Evolutionary conservation across 2,113 vertebrate genomes (phyloP).

Genomic region (Brienomyrus longianalis): DNA sequence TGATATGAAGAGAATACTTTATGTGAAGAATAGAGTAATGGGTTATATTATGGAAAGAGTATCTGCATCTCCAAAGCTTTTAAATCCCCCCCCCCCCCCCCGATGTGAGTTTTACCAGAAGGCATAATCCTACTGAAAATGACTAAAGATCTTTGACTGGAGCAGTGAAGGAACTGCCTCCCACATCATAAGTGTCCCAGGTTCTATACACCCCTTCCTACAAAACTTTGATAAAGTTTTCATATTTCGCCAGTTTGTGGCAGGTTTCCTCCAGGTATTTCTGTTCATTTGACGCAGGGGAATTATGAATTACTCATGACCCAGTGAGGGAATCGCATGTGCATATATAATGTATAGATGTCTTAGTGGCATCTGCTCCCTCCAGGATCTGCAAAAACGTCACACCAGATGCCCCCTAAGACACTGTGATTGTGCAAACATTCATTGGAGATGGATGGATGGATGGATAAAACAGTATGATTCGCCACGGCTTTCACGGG

Average conservation of each 20-base stretch:
- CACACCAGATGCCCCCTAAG: background rate
- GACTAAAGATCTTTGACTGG: background rate
- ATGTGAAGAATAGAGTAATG: background rate
- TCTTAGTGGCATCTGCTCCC: background rate
- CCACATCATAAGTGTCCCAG: background rate
- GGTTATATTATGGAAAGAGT: background rate
- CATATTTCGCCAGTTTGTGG: background rate
- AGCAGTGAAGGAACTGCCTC: background rate
- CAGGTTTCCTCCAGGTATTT: background rate
- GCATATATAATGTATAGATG: background rate
- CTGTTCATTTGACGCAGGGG: background rate
- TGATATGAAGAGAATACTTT: background rate
- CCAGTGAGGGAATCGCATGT: background rate
- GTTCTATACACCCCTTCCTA: background rate
- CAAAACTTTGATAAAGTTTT: background rate
- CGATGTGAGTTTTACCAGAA: background rate
- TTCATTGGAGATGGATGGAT: background rate
- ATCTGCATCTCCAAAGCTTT: background rate
- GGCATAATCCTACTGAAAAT: conserved; percentile 8
- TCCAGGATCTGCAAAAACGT: background rate
- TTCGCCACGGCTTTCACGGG: background rate
- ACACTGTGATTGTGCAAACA: background rate
- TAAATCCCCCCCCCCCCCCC: too few relatives aligned
- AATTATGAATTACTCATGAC: background rate
- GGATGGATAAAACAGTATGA: background rate